phyloP scores from a whole-genome alignment of 2,113 vertebrate species.

The Campylomormyrus tamandua region DNA sequence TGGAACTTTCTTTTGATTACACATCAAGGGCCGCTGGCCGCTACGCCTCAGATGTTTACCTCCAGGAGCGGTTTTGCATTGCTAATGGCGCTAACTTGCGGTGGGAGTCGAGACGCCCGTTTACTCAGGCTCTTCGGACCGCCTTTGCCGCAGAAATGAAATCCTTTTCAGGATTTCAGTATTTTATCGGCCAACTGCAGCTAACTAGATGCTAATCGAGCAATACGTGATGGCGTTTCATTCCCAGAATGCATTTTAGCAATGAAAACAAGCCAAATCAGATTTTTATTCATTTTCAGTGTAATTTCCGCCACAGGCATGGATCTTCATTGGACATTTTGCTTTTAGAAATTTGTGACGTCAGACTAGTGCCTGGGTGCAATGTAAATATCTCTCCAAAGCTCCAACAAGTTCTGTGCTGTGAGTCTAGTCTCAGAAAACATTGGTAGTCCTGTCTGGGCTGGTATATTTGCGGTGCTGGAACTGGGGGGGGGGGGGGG shows the following conservation, averaged over 20 bases:
- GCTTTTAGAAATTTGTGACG: neutral
- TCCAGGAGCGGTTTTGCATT: neutral
- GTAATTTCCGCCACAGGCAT: neutral
- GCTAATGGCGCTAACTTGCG: neutral
- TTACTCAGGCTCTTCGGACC: neutral
- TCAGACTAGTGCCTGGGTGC: neutral
- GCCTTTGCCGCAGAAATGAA: neutral
- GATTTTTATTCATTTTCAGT: neutral
- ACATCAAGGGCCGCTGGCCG: neutral
- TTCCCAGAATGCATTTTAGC: neutral
- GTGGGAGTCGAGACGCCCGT: neutral
- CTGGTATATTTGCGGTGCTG: neutral
- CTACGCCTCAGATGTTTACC: neutral
- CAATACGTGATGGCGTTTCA: neutral
- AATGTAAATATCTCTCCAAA: neutral
- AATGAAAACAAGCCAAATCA: neutral
- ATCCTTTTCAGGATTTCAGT: neutral
- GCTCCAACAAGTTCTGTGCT: neutral
- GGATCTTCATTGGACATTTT: neutral
- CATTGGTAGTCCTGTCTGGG: neutral
- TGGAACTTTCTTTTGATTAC: slow-evolving; percentile 5
- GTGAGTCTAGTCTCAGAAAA: neutral
- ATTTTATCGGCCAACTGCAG: neutral
- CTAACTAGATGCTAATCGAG: neutral
- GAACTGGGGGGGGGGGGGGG: neutral